A percentile compares a stretch with the other conserved stretches of the same genome.
phyloP scores from a whole-genome alignment of 2,888 invertebrate genomes.

The Autographa pulchrina region DNA sequence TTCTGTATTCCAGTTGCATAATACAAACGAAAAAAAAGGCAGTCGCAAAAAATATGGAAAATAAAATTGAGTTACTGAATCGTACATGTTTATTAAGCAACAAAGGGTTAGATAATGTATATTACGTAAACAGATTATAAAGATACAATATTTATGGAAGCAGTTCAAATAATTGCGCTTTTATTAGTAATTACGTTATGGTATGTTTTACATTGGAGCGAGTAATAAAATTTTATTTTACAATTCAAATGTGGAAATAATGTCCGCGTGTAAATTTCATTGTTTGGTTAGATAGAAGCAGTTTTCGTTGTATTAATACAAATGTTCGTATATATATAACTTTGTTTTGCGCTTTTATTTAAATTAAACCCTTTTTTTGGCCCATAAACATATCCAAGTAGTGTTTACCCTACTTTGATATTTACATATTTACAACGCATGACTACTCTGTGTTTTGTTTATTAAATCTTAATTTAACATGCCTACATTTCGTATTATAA shows the following conservation, averaged over 20 bases:
- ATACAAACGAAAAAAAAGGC: neutral
- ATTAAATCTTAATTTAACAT: too few relatives aligned
- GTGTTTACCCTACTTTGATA: too few relatives aligned
- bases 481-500: too few relatives aligned
- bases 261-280: neutral
- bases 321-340: neutral
- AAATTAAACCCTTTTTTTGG: too few relatives aligned
- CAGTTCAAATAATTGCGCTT: slow-evolving; percentile 32
- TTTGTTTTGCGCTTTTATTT: neutral
- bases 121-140: slow-evolving; percentile 20
- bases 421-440: too few relatives aligned
- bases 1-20: neutral
- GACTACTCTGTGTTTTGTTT: too few relatives aligned
- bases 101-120: slow-evolving; percentile 10
- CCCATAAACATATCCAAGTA: too few relatives aligned
- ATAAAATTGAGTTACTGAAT: slow-evolving; percentile 25
- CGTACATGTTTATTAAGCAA: slow-evolving; percentile 22
- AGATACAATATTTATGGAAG: slow-evolving; percentile 29
- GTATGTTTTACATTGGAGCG: slow-evolving; percentile 9
- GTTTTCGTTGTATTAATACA: neutral
- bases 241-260: slow-evolving; percentile 20
- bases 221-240: slow-evolving; percentile 21
- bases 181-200: slow-evolving; percentile 28
- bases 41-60: slow-evolving; percentile 5
- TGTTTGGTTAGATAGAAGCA: neutral